Evolutionary conservation across 2,888 invertebrate species (phyloP), one percentile per base, ranked within the genome.

Genomic region (Heliconius cydno): DNA sequence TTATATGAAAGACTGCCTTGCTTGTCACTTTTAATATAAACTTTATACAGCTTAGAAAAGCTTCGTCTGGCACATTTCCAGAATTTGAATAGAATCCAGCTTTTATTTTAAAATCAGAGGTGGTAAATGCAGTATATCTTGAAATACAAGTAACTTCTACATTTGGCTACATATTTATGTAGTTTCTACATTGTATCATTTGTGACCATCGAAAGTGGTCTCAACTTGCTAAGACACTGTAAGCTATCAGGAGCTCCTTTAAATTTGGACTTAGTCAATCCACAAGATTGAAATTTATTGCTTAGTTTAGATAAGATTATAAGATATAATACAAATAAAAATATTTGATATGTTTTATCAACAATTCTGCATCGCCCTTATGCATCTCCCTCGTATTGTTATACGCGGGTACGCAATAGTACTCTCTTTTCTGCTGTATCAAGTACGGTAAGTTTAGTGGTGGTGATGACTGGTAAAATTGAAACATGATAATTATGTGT

Each of bases 1-100:
- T 25, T 28, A 25, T 41, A 41, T 41, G 15, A 70, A 7, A 25
- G n/a, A 70, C 25, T 41, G 1, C 25, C 46, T 46, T 46, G 22
- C 65, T 46, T 66, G 38, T 65, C 28, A 46, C 22, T 63, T 75
- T 41, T 28, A 41, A 75, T 65, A 46, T 46, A 75, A 60, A 28
- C 38, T 74, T 74, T 67, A 74, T 78, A 30, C 67, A 57, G 57
- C 52, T 74, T 78, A 74, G 72, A 57, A 67, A 71, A 71, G 71
- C 28, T 63, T 46, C 10, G 41, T 46, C 60, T 68, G 78, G 73
- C 73, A 41, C 38, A 25, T 57, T 41, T 73, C 78, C 73, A 78
- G 66, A 57, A 28, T 66, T 65, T 73, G 52, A 73, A 78, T 72
- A 66, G 65, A 57, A 63, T 67, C 57, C 67, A 67, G 57, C 52